Evolutionary conservation across 2,113 vertebrate genomes (phyloP).

Genomic region (Carettochelys insculpta): DNA sequence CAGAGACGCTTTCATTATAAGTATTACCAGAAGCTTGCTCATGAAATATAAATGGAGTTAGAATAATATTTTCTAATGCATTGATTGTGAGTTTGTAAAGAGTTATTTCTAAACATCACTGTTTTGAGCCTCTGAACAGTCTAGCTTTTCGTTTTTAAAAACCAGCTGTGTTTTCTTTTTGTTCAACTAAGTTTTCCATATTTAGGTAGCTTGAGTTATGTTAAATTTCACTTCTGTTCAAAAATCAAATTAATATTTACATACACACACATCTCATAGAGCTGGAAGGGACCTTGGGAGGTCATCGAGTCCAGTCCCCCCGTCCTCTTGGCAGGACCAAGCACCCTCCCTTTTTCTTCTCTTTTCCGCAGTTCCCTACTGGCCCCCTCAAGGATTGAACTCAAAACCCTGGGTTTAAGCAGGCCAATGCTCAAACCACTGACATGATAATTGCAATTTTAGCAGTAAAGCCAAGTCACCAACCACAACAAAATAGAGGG

Average conservation of each 20-base stretch:
- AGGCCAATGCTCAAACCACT: too few relatives aligned
- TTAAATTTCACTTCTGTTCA: constrained; percentile 56
- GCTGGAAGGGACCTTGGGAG: too few relatives aligned
- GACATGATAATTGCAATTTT: constrained; percentile 54
- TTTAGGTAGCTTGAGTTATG: constrained; percentile 58
- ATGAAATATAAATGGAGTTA: constrained; percentile 31
- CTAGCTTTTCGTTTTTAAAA: constrained; percentile 49
- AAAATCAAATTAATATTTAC: constrained; percentile 60
- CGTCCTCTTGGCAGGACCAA: too few relatives aligned
- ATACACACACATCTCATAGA: too few relatives aligned
- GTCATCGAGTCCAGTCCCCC: too few relatives aligned
- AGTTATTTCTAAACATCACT: constrained; percentile 47
- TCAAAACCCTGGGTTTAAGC: too few relatives aligned
- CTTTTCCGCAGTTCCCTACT: too few relatives aligned
- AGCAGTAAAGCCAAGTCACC: not conserved
- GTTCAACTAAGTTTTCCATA: constrained; percentile 51
- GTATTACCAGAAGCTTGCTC: constrained; percentile 28
- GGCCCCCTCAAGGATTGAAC: too few relatives aligned
- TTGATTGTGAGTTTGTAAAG: constrained; percentile 50
- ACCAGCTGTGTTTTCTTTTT: constrained; percentile 67
- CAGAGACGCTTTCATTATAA: constrained; percentile 29
- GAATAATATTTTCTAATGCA: constrained; percentile 44
- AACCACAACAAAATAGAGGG: not conserved
- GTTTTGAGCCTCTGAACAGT: constrained; percentile 43
- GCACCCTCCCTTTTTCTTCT: too few relatives aligned